Percentiles rank a stretch among this genome's conserved stretches.
Evolutionary conservation across 2,888 invertebrate genomes (phyloP).

Genomic region (Syrista parreyssii): DNA sequence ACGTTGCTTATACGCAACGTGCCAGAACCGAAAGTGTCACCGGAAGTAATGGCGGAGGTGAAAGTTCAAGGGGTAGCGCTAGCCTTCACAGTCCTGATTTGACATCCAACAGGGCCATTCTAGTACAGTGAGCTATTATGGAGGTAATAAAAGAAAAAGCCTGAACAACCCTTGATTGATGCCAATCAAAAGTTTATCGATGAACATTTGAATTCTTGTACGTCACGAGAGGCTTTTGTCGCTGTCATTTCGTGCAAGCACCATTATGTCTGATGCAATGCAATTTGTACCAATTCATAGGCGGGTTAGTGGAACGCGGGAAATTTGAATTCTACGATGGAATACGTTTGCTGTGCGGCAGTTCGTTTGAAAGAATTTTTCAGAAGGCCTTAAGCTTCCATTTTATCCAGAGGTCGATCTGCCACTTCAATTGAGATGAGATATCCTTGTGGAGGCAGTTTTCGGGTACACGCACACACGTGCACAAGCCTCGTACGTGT

Average conservation of each 20-base stretch:
- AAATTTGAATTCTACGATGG: neutral
- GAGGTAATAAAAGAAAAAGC: neutral
- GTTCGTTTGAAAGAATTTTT: neutral
- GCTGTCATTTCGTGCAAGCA: neutral
- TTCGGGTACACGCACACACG: no score
- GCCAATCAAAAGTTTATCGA: neutral
- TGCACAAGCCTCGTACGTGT: no score
- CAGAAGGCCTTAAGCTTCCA: neutral
- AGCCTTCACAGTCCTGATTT: constrained; percentile 26
- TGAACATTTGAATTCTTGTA: neutral
- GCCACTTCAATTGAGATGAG: neutral
- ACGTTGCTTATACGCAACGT: constrained; percentile 24
- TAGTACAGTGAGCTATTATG: constrained; percentile 9
- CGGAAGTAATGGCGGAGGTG: constrained; percentile 41
- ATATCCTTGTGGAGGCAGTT: neutral
- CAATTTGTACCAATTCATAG: neutral
- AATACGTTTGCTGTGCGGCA: neutral
- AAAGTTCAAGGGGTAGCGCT: constrained; percentile 21
- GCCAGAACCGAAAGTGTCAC: constrained; percentile 39
- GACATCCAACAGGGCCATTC: constrained; percentile 16
- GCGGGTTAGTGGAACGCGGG: neutral
- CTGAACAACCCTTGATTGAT: neutral
- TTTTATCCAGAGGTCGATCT: neutral
- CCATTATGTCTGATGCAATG: no score
- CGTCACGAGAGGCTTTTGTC: neutral